phyloP scores from a whole-genome alignment of 2,797 vertebrate species.

The Leuciscus waleckii region DNA sequence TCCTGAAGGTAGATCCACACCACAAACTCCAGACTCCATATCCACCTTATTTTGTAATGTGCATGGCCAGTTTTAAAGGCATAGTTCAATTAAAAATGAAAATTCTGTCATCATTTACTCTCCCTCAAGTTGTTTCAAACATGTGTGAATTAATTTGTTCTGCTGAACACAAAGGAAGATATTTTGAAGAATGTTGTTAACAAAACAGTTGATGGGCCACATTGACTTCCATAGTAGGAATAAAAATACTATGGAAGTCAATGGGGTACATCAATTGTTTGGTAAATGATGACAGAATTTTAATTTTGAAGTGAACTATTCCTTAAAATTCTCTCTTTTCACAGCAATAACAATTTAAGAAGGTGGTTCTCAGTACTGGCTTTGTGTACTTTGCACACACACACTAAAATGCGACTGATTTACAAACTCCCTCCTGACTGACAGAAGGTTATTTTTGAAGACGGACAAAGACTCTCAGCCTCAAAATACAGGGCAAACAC shows the following conservation, averaged over 20 bases:
- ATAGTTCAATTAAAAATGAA: no score
- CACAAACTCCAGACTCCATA: neutral
- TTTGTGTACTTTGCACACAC: neutral
- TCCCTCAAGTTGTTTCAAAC: no score
- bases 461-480: conserved; percentile 23
- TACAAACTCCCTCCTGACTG: conserved; percentile 5
- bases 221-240: no score
- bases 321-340: neutral
- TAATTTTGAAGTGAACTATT: no score
- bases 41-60: neutral
- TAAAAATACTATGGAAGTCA: no score
- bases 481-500: conserved; percentile 1
- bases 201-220: no score
- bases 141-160: no score
- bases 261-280: no score
- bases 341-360: neutral
- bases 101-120: no score
- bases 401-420: neutral
- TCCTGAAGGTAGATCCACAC: conserved; percentile 76
- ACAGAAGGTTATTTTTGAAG: conserved; percentile 28
- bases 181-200: no score
- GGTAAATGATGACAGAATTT: no score
- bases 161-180: no score
- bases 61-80: neutral
- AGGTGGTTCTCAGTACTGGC: neutral